Evolutionary conservation across 2,888 invertebrate genomes (phyloP).

Genomic region (Drosophila anomalata): DNA sequence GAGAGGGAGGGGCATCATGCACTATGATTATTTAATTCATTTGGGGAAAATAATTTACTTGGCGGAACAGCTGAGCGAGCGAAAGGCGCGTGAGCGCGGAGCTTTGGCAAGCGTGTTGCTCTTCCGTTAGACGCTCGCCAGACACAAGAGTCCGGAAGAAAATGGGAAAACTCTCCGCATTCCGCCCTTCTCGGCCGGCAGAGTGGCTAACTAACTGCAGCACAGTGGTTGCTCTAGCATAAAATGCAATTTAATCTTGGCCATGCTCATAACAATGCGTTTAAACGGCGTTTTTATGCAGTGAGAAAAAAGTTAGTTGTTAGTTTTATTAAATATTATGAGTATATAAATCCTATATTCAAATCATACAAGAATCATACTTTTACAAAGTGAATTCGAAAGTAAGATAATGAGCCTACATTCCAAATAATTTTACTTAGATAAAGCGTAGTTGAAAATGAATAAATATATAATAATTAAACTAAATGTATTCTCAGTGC

Average conservation of each 20-base stretch:
- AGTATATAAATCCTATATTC: no score
- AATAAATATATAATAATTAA: neutral
- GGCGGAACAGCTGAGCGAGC: conserved; percentile 40
- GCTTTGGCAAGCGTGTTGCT: conserved; percentile 59
- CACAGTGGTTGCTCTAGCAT: conserved; percentile 65
- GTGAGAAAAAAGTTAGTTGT: neutral
- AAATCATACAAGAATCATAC: no score
- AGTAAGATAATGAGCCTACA: no score
- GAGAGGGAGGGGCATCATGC: conserved; percentile 51
- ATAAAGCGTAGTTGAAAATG: neutral
- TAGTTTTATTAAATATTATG: no score
- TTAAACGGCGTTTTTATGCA: conserved; percentile 3
- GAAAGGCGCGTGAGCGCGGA: conserved; percentile 69
- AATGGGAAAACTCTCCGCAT: conserved; percentile 40
- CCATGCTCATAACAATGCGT: conserved; percentile 44
- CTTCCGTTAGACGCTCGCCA: conserved; percentile 55
- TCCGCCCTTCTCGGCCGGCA: neutral
- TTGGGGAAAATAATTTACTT: conserved; percentile 62
- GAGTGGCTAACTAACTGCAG: conserved; percentile 34
- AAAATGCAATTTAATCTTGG: conserved; percentile 62
- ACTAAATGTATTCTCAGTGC: conserved; percentile 3
- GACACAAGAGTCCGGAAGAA: conserved; percentile 66
- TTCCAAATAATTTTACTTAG: neutral
- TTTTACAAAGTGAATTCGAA: no score
- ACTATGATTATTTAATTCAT: conserved; percentile 63